phyloP scores from a whole-genome alignment of 2,888 invertebrate genomes.

The Agonopterix subpropinquella region DNA sequence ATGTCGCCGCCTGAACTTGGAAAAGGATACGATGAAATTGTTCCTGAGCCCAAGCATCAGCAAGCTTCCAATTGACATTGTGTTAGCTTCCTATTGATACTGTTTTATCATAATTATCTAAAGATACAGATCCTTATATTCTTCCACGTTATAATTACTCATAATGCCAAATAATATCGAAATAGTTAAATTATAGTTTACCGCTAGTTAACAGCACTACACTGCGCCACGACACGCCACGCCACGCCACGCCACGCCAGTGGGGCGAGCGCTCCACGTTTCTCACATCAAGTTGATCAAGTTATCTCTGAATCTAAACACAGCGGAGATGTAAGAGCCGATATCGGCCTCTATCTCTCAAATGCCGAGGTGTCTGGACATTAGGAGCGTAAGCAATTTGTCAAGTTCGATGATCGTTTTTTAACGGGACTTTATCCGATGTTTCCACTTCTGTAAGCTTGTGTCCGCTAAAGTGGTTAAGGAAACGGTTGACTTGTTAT shows the following conservation, averaged over 20 bases:
- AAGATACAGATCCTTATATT: not conserved
- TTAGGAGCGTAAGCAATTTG: conserved; percentile 73
- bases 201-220: conserved; percentile 9
- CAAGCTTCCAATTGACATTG: no score
- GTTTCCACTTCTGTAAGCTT: conserved; percentile 11
- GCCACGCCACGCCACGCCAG: conserved; percentile 2
- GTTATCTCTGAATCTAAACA: conserved; percentile 65
- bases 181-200: no score
- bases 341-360: conserved; percentile 54
- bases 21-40: no score
- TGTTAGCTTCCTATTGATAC: no score
- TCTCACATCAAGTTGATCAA: conserved; percentile 56
- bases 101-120: no score
- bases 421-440: conserved; percentile 45
- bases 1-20: no score
- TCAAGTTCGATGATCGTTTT: conserved; percentile 64
- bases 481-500: not conserved
- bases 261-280: conserved; percentile 23
- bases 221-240: not conserved
- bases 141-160: no score
- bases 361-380: conserved; percentile 64
- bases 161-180: no score
- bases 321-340: conserved; percentile 53
- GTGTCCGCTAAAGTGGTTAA: not conserved
- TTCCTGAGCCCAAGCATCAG: no score